phyloP scores from a whole-genome alignment of 2,797 vertebrate species.

The Acipenser oxyrinchus region DNA sequence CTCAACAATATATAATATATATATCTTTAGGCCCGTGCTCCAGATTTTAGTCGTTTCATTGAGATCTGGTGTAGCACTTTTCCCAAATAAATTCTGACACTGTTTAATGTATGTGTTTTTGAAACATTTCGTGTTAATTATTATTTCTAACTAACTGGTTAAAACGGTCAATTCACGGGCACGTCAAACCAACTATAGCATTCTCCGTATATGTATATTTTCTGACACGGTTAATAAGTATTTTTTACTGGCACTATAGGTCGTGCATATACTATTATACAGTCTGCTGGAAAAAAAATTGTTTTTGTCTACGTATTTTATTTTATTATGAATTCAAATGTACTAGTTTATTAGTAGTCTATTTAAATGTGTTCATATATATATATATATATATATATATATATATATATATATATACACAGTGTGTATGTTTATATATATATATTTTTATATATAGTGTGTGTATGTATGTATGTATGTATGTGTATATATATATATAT shows the following conservation, averaged over 20 bases:
- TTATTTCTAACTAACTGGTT: background rate
- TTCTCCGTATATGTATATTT: no score
- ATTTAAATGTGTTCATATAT: background rate
- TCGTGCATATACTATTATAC: no score
- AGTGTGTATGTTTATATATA: background rate
- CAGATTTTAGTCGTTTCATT: background rate
- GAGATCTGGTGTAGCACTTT: no score
- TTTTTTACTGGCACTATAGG: no score
- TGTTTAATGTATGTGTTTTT: background rate
- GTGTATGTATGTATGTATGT: background rate
- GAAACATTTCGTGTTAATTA: background rate
- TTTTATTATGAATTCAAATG: background rate
- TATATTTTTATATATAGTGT: slow-evolving; percentile 17
- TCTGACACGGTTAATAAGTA: no score
- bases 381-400: background rate
- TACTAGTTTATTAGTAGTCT: background rate
- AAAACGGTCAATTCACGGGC: no score
- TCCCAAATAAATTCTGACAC: background rate
- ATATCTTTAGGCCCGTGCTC: slow-evolving; percentile 9
- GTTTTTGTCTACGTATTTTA: background rate
- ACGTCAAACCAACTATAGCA: no score
- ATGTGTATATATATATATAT: slow-evolving; percentile 7
- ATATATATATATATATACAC: background rate
- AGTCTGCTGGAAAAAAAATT: no score
- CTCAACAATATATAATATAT: slow-evolving; percentile 10